Percentiles rank a stretch among this genome's conserved stretches.
phyloP scores from a whole-genome alignment of 1,140 invertebrate genomes.

The Ericerus pela region DNA sequence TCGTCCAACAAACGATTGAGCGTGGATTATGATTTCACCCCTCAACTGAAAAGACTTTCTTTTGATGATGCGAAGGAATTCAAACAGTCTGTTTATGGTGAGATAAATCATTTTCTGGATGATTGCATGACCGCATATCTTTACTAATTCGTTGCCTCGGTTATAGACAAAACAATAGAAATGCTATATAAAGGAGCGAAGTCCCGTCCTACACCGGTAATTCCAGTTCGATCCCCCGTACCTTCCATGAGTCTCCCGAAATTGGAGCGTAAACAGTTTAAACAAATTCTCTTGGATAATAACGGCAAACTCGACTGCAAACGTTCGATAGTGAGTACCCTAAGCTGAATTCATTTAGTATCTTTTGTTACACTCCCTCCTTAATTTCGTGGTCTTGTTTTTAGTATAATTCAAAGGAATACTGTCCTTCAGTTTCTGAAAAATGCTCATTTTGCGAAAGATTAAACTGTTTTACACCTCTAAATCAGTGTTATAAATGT shows the following conservation, averaged over 20 bases:
- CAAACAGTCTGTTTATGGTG: neutral
- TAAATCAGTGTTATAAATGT: neutral
- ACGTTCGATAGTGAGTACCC: neutral
- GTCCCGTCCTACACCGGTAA: neutral
- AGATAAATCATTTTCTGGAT: neutral
- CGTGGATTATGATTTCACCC: neutral
- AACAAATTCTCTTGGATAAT: neutral
- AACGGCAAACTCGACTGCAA: neutral
- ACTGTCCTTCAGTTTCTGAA: neutral
- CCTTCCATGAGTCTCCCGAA: neutral
- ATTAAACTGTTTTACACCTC: neutral
- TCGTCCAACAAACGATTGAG: slow-evolving; percentile 1
- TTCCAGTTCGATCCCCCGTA: neutral
- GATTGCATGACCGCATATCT: neutral
- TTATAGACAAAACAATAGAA: neutral
- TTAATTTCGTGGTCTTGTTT: neutral
- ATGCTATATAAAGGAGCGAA: neutral
- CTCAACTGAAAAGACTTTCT: neutral
- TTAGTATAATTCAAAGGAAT: neutral
- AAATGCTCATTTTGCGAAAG: slow-evolving; percentile 4
- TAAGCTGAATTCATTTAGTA: neutral
- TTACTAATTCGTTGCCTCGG: neutral
- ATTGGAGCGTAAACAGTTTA: neutral
- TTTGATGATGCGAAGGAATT: neutral
- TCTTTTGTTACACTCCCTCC: neutral